A percentile compares a stretch with the other conserved stretches of the same genome.
These are phyloP conservation scores for Myrmecophaga tridactyla DNA, from an alignment of 2,113 vertebrate species.

Conservation along the genomic window DNA sequence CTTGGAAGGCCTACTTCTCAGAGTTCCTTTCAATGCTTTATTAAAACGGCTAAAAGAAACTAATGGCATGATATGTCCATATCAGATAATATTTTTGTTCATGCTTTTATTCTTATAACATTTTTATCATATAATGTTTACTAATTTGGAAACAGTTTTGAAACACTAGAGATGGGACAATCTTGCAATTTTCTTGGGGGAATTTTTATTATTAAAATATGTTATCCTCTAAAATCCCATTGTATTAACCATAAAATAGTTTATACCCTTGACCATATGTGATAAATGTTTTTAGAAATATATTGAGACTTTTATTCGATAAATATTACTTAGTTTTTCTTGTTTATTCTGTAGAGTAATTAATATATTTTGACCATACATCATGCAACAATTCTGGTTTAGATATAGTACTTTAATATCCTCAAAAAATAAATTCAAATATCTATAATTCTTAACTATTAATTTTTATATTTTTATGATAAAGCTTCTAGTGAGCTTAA, in stretches of 20 bases:
- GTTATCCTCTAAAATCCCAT: neutral
- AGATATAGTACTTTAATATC: neutral
- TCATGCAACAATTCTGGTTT: neutral
- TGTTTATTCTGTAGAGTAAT: neutral
- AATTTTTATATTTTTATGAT: neutral
- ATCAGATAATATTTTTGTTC: neutral
- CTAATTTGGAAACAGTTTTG: neutral
- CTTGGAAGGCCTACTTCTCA: conserved; percentile 81
- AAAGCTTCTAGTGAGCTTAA: neutral
- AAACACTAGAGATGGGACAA: neutral
- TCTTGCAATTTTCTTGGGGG: neutral
- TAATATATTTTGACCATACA: neutral
- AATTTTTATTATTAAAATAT: conserved; percentile 7
- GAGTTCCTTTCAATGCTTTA: conserved; percentile 53
- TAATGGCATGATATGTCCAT: neutral
- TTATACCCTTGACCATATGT: neutral
- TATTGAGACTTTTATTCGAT: neutral
- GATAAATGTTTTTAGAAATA: neutral
- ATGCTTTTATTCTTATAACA: conserved; percentile 43
- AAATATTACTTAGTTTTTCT: neutral
- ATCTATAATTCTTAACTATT: neutral
- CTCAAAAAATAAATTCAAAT: neutral
- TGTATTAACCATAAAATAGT: neutral
- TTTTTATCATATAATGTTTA: conserved; percentile 32
- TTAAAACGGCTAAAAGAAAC: conserved; percentile 33